Conservation (phyloP, 2,113 vertebrate species). For the Phodopus roborovskii region DNA sequence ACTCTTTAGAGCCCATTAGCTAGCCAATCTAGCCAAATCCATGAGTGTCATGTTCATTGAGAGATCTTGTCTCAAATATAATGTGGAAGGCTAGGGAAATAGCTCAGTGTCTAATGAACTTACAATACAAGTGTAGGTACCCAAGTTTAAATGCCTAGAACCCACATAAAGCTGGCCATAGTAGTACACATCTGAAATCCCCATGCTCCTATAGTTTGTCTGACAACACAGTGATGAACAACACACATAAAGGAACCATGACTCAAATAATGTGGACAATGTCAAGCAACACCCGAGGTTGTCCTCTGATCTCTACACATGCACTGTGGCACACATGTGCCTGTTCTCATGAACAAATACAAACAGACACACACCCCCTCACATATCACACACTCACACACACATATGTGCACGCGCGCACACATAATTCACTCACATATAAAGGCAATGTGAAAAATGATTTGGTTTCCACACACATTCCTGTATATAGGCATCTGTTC, state of each 20-base stretch:
- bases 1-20: neutral
- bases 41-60: neutral
- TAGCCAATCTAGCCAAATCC: neutral
- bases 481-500: neutral
- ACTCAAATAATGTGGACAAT: neutral
- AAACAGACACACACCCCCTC: neutral
- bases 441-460: neutral
- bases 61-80: neutral
- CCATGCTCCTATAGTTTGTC: neutral
- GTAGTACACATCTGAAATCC: too few species aligned
- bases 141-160: neutral
- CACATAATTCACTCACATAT: neutral
- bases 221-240: neutral
- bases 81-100: neutral
- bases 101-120: neutral
- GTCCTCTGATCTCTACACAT: neutral
- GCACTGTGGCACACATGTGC: neutral
- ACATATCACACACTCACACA: neutral
- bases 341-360: neutral
- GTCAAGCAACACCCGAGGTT: neutral
- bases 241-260: neutral
- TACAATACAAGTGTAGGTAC: neutral
- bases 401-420: too few species aligned
- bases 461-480: neutral
- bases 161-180: neutral